Evolutionary conservation across 2,888 invertebrate genomes (phyloP), one percentile per base, ranked within the genome.

Genomic region (Proisotoma minuta): DNA sequence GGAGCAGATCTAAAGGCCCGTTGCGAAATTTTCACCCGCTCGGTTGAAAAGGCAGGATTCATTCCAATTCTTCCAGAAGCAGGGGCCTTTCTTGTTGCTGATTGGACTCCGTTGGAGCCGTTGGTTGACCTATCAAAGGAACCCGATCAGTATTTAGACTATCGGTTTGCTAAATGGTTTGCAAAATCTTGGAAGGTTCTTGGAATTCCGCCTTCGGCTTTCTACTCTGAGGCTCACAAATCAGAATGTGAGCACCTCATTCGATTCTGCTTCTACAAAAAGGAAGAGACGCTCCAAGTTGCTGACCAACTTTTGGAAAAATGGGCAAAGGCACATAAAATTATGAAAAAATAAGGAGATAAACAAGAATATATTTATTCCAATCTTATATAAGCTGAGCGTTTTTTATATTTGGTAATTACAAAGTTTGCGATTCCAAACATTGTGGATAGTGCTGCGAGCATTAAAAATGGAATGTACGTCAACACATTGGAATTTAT

Each of bases 41-140:
- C 89, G 65, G 79, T 93, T 24, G 77, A 75, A 2, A 87, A 91
- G 10, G 86, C 87, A 58, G 95, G 94, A 0, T 61, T 61, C 18
- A 26, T 53, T 71, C 94, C 97, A 0, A 91, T 90, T 0, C 80
- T 96, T 60, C 99, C 99, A 0, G 93, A 98, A 73, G 96, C 94
- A 2, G 98, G 98, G 0, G 99, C 97, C 79, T 99, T 99, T 77
- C 88, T 99, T 83, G 77, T 99, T 57, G 96, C 95, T 1, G 93
- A 98, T 79, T 95, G 91, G 87, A 85, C 87, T 8, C 80, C 84
- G 2, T 78, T 93, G 66, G 84, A 87, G 20, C 78, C 81, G 24
- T 86, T 87, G 77, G 83, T 87, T 8, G 85, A 88, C 76, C 78
- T 92, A 10, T 81, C 81, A 1, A 77, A 83, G 0, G 91, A 91